Evolutionary conservation across 2,113 vertebrate species (phyloP), one percentile per base, ranked within the genome.

Genomic region (Siniperca chuatsi): DNA sequence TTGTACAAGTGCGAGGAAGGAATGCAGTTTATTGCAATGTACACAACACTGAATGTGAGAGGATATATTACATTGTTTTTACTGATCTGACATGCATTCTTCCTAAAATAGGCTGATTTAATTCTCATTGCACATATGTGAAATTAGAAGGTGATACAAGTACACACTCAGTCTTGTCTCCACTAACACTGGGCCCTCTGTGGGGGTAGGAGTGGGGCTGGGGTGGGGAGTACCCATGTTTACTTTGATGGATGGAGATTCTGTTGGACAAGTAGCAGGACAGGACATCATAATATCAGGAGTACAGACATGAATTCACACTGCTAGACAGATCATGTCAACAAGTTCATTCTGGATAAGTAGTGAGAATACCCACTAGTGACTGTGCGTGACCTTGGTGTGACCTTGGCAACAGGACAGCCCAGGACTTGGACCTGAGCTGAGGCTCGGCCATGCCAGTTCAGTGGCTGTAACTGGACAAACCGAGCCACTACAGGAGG

Each of bases 401-500:
- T 75, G 70, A 83, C 18, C 66, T 91, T 94, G 52, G 74, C 58
- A 6, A 85, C 70, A 1, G 94, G 93, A 83, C 97, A 98, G 79
- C 97, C 97, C 82, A 96, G 46, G 73, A 97, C 86, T 52, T 95
- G 95, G 77, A 97, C 88, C 90, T 93, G 94, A 48, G 94, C 76
- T 21, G 96, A 95, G 11, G 95, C 33, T 0, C 5, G 92, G 42
- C 88, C 91, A 0, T 94, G 92, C 96, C 96, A 97, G 62, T 58
- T 92, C 54, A 92, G 94, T 0, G 97, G 96, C 3, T 84, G 89
- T 44, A 98, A 52, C 2, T 95, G 96, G 33, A 98, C 8, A 55
- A 96, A 97, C 58, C 96, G 96, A 46, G 96, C 93, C 15, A 95
- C 2, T 11, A 95, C 90, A 0, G 96, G 75, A 21, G 97, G 97